phyloP scores from a whole-genome alignment of 1,140 invertebrate species.

The Meteorus sp. region DNA sequence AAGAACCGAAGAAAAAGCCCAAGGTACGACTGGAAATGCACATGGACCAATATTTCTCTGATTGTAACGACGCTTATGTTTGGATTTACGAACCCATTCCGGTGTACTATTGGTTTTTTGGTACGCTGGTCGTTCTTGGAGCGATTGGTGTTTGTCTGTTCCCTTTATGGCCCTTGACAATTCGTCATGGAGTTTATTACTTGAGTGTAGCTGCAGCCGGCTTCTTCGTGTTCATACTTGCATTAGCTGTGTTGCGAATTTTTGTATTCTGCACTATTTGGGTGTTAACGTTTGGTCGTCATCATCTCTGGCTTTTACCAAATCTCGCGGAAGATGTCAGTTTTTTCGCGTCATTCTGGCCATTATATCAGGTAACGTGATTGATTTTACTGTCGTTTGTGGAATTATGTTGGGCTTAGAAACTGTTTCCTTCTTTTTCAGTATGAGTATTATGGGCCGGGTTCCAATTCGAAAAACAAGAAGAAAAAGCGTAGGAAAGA shows the following conservation, averaged over 20 bases:
- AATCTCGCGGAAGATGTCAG: constrained; percentile 99
- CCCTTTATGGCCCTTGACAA: constrained; percentile 93
- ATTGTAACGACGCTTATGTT: constrained; percentile 94
- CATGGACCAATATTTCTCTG: constrained; percentile 90
- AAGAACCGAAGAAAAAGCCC: constrained; percentile 48
- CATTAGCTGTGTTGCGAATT: constrained; percentile 83
- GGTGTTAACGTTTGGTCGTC: constrained; percentile 83
- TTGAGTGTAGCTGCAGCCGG: constrained; percentile 91
- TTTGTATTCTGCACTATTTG: constrained; percentile 93
- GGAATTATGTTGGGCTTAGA: not conserved
- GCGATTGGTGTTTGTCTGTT: constrained; percentile 96
- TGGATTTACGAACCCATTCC: constrained; percentile 99
- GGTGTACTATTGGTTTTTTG: constrained; percentile 94
- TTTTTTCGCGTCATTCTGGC: constrained; percentile 98
- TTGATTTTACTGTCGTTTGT: constrained; percentile 29
- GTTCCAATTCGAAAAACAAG: constrained; percentile 66
- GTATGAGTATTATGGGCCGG: constrained; percentile 76
- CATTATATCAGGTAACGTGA: constrained; percentile 90
- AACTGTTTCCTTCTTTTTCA: constrained; percentile 46
- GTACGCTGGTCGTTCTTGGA: constrained; percentile 86
- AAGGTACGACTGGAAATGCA: constrained; percentile 90
- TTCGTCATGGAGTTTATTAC: constrained; percentile 96
- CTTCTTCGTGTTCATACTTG: constrained; percentile 92
- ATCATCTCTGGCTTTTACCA: constrained; percentile 96
- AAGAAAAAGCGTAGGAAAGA: constrained; percentile 78